Evolutionary conservation across 2,113 vertebrate species (phyloP).

Genomic region (Puffinus mauretanicus): DNA sequence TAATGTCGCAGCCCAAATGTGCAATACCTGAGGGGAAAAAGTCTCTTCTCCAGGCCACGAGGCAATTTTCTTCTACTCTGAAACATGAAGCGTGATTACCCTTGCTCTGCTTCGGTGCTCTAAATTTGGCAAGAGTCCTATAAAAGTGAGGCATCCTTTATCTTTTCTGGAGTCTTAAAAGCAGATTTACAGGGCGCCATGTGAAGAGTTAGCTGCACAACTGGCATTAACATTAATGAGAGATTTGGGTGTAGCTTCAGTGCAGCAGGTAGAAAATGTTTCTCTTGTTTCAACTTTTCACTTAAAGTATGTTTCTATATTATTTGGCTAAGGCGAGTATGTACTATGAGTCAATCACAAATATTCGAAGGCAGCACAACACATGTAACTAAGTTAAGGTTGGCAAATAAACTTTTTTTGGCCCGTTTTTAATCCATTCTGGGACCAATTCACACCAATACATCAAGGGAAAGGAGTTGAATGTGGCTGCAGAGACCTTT

Average conservation of each 20-base stretch:
- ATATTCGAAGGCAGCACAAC: constrained; percentile 48
- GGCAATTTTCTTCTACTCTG: background rate
- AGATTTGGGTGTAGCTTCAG: constrained; percentile 43
- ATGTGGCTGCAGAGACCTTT: background rate
- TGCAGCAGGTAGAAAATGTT: constrained; percentile 53
- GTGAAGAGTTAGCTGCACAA: constrained; percentile 52
- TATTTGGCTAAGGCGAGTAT: background rate
- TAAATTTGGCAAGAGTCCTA: background rate
- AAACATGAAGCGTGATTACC: background rate
- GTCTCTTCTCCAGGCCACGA: background rate
- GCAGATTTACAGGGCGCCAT: background rate
- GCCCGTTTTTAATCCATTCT: background rate
- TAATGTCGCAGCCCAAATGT: background rate
- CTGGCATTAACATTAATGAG: constrained; percentile 58
- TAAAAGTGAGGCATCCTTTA: background rate
- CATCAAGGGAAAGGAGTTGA: background rate
- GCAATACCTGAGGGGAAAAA: background rate
- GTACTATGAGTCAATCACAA: background rate
- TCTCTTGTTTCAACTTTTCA: constrained; percentile 32
- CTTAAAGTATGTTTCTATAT: background rate
- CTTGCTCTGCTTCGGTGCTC: background rate
- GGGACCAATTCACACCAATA: background rate
- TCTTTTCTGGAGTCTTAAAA: background rate
- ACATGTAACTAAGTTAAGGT: constrained; percentile 29
- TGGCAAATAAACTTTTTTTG: background rate